phyloP scores from a whole-genome alignment of 2,888 invertebrate genomes.

The Amiota communis region DNA sequence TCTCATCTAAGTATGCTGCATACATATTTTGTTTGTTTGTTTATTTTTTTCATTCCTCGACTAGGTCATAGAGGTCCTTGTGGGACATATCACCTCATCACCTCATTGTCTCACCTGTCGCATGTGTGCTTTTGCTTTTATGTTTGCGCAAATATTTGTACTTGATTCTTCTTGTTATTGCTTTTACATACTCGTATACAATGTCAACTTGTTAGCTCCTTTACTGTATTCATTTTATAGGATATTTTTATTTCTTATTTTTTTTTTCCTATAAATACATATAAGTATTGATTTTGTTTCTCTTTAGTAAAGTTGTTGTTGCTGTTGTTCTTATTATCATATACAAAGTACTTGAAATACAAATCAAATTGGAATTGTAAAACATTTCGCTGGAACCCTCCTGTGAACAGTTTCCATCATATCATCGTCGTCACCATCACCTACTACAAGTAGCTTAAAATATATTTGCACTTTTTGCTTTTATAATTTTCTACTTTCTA shows the following conservation, averaged over 20 bases:
- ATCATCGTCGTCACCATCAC: too few relatives aligned
- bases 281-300: conserved; percentile 10
- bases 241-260: background rate
- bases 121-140: conserved; percentile 11
- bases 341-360: background rate
- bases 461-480: background rate
- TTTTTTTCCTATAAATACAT: background rate
- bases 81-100: background rate
- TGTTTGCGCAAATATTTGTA: conserved; percentile 23
- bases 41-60: background rate
- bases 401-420: too few relatives aligned
- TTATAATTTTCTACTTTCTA: background rate
- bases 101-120: background rate
- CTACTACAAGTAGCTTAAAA: background rate
- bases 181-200: background rate
- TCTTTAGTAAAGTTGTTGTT: background rate
- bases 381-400: too few relatives aligned
- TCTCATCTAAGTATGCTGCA: conserved; percentile 13
- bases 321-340: conserved; percentile 11
- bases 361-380: background rate
- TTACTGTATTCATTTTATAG: too few relatives aligned
- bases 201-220: background rate
- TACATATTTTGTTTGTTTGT: background rate
- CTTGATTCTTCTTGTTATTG: conserved; percentile 5
- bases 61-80: too few relatives aligned